Percentiles rank a stretch among this genome's conserved stretches.
These are phyloP conservation scores for Sebastes matsubarae DNA, from an alignment of 2,797 vertebrate genomes.

Conservation along the genomic window DNA sequence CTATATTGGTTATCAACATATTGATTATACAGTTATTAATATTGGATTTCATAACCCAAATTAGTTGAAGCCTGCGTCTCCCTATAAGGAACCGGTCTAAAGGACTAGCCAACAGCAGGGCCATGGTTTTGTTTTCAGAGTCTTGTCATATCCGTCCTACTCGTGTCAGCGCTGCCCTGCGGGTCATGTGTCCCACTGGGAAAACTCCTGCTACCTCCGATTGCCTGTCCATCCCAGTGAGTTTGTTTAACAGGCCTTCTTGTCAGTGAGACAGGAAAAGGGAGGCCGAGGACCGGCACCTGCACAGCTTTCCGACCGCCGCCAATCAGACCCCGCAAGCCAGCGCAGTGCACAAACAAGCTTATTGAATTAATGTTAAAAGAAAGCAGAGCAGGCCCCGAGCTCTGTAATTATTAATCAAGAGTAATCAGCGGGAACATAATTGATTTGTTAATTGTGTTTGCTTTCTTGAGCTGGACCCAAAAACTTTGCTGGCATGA, in stretches of 20 bases:
- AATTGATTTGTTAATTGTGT: constrained; percentile 80
- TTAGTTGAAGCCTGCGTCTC: not conserved
- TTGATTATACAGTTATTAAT: not conserved
- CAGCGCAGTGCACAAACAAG: constrained; percentile 59
- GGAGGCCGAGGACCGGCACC: constrained; percentile 40
- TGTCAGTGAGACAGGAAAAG: constrained; percentile 17
- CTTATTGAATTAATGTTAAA: constrained; percentile 77
- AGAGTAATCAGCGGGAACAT: constrained; percentile 72
- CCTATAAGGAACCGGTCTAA: not conserved
- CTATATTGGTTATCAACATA: not conserved
- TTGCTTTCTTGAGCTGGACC: constrained; percentile 72
- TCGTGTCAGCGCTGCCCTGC: not conserved
- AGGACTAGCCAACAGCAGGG: not conserved
- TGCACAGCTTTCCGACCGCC: constrained; percentile 44
- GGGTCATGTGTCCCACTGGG: not conserved
- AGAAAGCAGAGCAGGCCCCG: constrained; percentile 47
- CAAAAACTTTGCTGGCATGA: constrained; percentile 58
- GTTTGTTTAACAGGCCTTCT: constrained; percentile 12
- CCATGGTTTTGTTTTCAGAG: not conserved
- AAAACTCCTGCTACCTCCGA: not conserved
- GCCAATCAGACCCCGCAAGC: constrained; percentile 47
- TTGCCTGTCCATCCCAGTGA: not conserved
- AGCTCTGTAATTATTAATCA: constrained; percentile 76
- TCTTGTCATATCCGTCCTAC: not conserved
- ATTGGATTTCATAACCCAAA: not conserved